Evolutionary conservation across 1,140 invertebrate genomes (phyloP).

Genomic region (Trachelipus rathkii): DNA sequence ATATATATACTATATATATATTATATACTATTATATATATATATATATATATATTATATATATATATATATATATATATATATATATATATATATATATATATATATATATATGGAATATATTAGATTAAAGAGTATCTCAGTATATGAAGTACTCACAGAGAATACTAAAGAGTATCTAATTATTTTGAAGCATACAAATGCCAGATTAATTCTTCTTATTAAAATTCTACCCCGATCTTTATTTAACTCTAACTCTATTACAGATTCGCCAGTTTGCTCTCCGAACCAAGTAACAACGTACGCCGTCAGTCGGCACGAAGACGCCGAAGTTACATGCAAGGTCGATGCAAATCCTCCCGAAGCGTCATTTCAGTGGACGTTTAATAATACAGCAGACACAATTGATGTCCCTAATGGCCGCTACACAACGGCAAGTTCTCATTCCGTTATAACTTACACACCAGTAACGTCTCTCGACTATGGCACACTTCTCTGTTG

Average conservation of each 20-base stretch:
- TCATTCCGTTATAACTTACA: constrained; percentile 29
- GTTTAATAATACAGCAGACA: constrained; percentile 64
- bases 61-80: too few relatives aligned
- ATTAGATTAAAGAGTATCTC: too few relatives aligned
- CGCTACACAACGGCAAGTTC: constrained; percentile 23
- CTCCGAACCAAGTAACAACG: constrained; percentile 61
- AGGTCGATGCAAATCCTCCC: constrained; percentile 77
- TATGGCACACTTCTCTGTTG: constrained; percentile 60
- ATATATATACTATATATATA: too few relatives aligned
- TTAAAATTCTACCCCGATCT: too few relatives aligned
- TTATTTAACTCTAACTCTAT: neutral
- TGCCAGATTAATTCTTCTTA: too few relatives aligned
- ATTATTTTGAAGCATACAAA: too few relatives aligned
- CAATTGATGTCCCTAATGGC: constrained; percentile 24
- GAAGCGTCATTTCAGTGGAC: constrained; percentile 79
- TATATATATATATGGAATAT: too few relatives aligned
- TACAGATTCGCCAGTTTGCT: constrained; percentile 61
- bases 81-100: too few relatives aligned
- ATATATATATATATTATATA: too few relatives aligned
- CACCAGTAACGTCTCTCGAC: constrained; percentile 37
- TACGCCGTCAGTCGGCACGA: constrained; percentile 74
- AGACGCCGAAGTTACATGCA: constrained; percentile 68
- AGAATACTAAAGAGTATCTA: too few relatives aligned
- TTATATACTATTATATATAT: too few relatives aligned
- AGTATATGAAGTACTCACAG: too few relatives aligned